These are phyloP conservation scores for Herminia tarsipennalis DNA, from an alignment of 2,888 invertebrate genomes.

Conservation along the genomic window DNA sequence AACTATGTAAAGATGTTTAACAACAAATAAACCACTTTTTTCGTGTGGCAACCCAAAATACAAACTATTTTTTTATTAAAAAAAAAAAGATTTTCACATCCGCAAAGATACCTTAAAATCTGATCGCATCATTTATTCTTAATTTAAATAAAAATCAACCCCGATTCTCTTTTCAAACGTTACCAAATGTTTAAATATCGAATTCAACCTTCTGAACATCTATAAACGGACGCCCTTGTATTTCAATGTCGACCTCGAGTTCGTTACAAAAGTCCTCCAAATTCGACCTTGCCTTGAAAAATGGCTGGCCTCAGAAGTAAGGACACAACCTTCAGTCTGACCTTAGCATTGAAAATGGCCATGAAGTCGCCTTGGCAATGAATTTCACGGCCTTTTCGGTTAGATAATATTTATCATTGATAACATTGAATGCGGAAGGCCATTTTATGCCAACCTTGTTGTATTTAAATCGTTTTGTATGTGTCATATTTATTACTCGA, in stretches of 20 bases:
- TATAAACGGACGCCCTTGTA: background rate
- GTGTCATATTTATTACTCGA: background rate
- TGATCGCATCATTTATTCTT: too few relatives aligned
- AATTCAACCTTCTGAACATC: background rate
- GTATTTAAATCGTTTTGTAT: background rate
- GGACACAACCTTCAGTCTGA: conserved; percentile 1
- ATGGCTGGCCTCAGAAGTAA: conserved; percentile 2
- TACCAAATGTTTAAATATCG: too few relatives aligned
- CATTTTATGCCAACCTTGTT: background rate
- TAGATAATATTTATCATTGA: conserved; percentile 2
- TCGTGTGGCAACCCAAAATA: too few relatives aligned
- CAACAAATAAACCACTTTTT: too few relatives aligned
- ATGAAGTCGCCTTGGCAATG: conserved; percentile 1
- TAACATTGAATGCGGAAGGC: conserved; percentile 7
- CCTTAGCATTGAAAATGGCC: conserved; percentile 9
- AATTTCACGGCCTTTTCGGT: background rate
- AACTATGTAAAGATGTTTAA: too few relatives aligned
- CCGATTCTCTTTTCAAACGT: too few relatives aligned
- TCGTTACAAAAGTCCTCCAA: conserved; percentile 3
- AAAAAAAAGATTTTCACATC: too few relatives aligned
- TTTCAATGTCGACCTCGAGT: conserved; percentile 3
- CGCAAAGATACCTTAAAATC: too few relatives aligned
- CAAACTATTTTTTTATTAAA: too few relatives aligned
- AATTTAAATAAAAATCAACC: too few relatives aligned
- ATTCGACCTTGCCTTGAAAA: conserved; percentile 6